Evolutionary conservation across 2,113 vertebrate species (phyloP).

Genomic region (Xiphophorus hellerii): DNA sequence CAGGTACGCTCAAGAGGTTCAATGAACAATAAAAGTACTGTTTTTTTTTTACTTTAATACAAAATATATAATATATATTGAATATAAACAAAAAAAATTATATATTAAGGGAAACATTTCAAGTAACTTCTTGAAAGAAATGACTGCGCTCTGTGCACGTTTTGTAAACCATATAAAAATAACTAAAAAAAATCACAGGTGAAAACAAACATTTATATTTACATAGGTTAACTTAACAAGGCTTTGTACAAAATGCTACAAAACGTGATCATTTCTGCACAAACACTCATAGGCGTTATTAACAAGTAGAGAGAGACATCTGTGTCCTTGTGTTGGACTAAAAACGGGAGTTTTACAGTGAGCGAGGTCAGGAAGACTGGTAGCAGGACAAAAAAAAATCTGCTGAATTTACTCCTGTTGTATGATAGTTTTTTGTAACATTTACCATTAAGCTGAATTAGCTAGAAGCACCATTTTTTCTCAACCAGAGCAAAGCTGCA

Average conservation of each 20-base stretch:
- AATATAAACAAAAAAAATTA: constrained; percentile 76
- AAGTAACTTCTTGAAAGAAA: constrained; percentile 83
- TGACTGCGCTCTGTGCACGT: constrained; percentile 71
- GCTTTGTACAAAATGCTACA: constrained; percentile 87
- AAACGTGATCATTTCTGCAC: constrained; percentile 62
- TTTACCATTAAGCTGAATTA: constrained; percentile 1
- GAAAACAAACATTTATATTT: constrained; percentile 77
- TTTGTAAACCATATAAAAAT: constrained; percentile 84
- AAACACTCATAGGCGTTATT: constrained; percentile 55
- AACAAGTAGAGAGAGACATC: constrained; percentile 54
- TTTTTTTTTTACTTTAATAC: constrained; percentile 72
- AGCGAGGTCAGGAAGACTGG: constrained; percentile 54
- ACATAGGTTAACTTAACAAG: constrained; percentile 85
- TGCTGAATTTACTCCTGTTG: constrained; percentile 19
- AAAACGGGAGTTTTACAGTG: constrained; percentile 34
- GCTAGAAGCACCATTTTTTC: constrained; percentile 49
- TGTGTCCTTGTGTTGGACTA: constrained; percentile 7
- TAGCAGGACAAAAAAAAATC: not conserved
- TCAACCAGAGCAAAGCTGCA: constrained; percentile 21
- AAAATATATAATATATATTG: constrained; percentile 75
- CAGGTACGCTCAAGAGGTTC: constrained; percentile 73
- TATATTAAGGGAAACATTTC: constrained; percentile 82
- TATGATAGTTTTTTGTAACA: not conserved
- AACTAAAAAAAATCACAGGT: constrained; percentile 57
- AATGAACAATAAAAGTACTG: constrained; percentile 73